Percentiles rank a stretch among this genome's conserved stretches.
These are phyloP conservation scores for Varanus komodoensis DNA, from an alignment of 2,113 vertebrate genomes.

Conservation along the genomic window DNA sequence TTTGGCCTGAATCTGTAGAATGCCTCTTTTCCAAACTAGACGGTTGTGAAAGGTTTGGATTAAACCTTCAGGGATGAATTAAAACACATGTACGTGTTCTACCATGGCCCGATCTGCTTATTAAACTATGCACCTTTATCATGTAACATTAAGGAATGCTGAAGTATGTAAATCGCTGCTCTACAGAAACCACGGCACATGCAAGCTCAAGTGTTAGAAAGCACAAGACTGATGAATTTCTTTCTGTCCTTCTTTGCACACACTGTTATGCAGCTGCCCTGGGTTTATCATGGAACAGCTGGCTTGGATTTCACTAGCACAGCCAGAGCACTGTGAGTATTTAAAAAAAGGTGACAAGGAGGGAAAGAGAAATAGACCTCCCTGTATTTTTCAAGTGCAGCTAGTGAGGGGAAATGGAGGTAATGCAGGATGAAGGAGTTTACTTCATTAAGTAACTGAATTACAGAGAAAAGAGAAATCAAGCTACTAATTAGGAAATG, in stretches of 20 bases:
- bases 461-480: background rate
- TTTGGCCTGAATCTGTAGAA: background rate
- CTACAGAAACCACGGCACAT: constrained; percentile 21
- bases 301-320: constrained; percentile 29
- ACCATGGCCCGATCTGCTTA: background rate
- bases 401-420: background rate
- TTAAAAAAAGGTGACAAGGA: background rate
- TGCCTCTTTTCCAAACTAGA: background rate
- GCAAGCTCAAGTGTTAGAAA: constrained; percentile 17
- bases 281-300: constrained; percentile 41
- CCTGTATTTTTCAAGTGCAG: background rate
- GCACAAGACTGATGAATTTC: background rate
- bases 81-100: background rate
- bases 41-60: background rate
- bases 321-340: background rate
- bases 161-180: background rate
- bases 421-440: background rate
- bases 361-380: background rate
- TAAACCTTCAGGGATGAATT: background rate
- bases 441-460: background rate
- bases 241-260: background rate
- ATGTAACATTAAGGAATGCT: background rate
- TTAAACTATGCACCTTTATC: background rate
- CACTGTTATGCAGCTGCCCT: constrained; percentile 25
- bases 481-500: background rate